Evolutionary conservation across 1,140 invertebrate genomes (phyloP).

Genomic region (Lucilia cuprina): DNA sequence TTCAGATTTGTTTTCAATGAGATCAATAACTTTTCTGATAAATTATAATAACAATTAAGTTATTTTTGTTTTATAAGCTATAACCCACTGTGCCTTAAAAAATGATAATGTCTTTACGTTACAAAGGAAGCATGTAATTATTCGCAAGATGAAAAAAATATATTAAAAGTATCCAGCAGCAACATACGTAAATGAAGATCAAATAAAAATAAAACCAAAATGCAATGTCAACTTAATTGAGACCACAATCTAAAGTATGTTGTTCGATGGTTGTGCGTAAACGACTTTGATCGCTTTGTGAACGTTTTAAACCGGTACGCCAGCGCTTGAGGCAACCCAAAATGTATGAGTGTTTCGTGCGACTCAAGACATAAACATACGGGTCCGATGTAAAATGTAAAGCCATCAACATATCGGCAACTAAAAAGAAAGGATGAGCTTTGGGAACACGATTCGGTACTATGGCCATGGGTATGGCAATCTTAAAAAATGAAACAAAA

Average conservation of each 20-base stretch:
- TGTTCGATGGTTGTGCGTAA: constrained; percentile 58
- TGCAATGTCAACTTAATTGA: constrained; percentile 32
- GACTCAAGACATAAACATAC: constrained; percentile 79
- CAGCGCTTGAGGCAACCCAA: constrained; percentile 54
- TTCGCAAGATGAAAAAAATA: background rate
- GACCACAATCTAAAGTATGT: constrained; percentile 49
- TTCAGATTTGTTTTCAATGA: background rate
- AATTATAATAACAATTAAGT: background rate
- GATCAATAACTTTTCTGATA: background rate
- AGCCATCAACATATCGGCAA: constrained; percentile 79
- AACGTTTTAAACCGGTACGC: constrained; percentile 53
- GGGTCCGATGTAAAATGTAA: constrained; percentile 84
- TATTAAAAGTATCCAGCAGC: background rate
- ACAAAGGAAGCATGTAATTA: background rate
- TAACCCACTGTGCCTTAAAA: background rate
- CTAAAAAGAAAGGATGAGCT: constrained; percentile 52
- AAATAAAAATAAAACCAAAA: background rate
- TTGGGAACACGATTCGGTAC: constrained; percentile 48
- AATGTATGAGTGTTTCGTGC: constrained; percentile 62
- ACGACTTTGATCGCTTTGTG: constrained; percentile 59
- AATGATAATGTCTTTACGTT: background rate
- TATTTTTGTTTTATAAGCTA: background rate
- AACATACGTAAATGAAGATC: background rate
- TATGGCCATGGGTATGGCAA: constrained; percentile 75
- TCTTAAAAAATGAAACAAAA: constrained; percentile 63